Evolutionary conservation across 2,113 vertebrate species (phyloP).

Genomic region (Ascaphus truei): DNA sequence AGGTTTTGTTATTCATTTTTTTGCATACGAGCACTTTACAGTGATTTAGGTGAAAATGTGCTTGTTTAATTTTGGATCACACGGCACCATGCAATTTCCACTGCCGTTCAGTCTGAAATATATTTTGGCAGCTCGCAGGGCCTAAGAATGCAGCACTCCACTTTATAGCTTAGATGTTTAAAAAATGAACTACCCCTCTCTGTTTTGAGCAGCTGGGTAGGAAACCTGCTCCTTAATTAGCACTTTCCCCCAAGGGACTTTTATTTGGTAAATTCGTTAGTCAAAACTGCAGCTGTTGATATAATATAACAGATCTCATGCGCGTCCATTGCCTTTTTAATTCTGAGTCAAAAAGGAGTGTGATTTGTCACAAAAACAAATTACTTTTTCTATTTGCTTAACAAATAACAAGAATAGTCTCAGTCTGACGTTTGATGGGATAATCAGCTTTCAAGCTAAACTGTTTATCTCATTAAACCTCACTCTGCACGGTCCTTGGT

Average conservation of each 20-base stretch:
- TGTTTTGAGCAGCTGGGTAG: slow-evolving; percentile 49
- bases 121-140: slow-evolving; percentile 15
- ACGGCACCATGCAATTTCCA: neutral
- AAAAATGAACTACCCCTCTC: slow-evolving; percentile 40
- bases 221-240: slow-evolving; percentile 56
- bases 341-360: neutral
- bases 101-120: slow-evolving; percentile 28
- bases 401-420: neutral
- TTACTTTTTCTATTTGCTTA: neutral
- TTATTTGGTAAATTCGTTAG: slow-evolving; percentile 52
- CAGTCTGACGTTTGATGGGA: neutral
- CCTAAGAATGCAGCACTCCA: neutral
- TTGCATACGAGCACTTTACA: neutral
- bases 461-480: neutral
- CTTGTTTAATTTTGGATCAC: slow-evolving; percentile 24
- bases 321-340: neutral
- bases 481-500: neutral
- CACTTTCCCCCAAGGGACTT: slow-evolving; percentile 45
- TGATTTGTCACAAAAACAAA: slow-evolving; percentile 3
- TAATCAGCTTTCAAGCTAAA: neutral
- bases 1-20: neutral
- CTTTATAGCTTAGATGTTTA: slow-evolving; percentile 40
- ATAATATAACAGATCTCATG: slow-evolving; percentile 38
- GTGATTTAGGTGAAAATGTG: neutral
- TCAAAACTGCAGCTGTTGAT: slow-evolving; percentile 39